These are phyloP conservation scores for Drosophila orena DNA, from an alignment of 1,140 invertebrate species.

Conservation along the genomic window DNA sequence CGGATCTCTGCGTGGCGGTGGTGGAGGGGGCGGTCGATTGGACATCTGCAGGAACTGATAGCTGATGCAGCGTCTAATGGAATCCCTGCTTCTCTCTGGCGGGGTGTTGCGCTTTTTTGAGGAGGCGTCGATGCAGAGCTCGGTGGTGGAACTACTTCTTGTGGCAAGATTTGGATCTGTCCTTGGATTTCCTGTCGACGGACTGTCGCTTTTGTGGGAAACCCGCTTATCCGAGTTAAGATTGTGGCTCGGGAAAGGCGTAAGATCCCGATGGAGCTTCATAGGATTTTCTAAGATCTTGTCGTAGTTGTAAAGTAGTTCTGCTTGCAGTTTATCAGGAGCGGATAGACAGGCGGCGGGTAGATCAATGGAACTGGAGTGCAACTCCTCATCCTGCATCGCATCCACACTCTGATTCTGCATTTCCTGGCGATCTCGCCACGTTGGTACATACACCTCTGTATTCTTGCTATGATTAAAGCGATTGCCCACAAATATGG, in stretches of 20 bases:
- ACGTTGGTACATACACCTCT: constrained; percentile 86
- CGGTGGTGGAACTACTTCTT: constrained; percentile 58
- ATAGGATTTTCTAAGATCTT: constrained; percentile 47
- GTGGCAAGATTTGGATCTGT: constrained; percentile 6
- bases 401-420: constrained; percentile 78
- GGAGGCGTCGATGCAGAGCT: constrained; percentile 67
- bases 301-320: constrained; percentile 85
- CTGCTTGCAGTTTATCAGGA: constrained; percentile 85
- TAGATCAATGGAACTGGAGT: constrained; percentile 86
- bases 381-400: constrained; percentile 66
- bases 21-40: constrained; percentile 17
- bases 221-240: constrained; percentile 54
- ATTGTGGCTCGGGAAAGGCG: constrained; percentile 22
- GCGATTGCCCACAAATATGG: constrained; percentile 86
- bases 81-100: constrained; percentile 32
- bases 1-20: constrained; percentile 39
- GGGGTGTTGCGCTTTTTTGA: neutral
- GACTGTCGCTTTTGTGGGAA: constrained; percentile 64
- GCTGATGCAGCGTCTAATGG: constrained; percentile 85
- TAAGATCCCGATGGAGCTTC: constrained; percentile 84
- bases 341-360: constrained; percentile 84
- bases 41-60: constrained; percentile 85
- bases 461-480: constrained; percentile 86
- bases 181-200: constrained; percentile 38
- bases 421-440: constrained; percentile 82